These are phyloP conservation scores for Gambusia holbrooki DNA, from an alignment of 2,113 vertebrate species.

Conservation along the genomic window DNA sequence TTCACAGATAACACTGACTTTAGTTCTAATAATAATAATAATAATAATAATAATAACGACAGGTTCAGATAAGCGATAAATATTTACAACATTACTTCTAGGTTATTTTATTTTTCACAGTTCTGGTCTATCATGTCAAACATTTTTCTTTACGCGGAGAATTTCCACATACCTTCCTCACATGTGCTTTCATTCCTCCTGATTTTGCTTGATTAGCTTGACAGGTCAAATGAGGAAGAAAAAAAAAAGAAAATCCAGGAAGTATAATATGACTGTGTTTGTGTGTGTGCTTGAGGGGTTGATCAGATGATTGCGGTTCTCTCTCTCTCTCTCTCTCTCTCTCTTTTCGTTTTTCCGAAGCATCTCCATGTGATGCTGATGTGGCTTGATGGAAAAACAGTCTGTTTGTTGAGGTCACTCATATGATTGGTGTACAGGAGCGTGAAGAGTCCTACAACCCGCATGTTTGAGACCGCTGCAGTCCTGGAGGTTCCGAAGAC, in stretches of 20 bases:
- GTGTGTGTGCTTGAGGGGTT: slow-evolving; percentile 9
- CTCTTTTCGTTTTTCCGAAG: slow-evolving; percentile 12
- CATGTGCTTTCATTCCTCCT: not conserved
- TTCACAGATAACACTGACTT: not conserved
- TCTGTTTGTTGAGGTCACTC: slow-evolving; percentile 13
- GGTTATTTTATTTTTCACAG: not conserved
- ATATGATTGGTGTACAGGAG: slow-evolving; percentile 4
- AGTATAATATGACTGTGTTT: slow-evolving; percentile 25
- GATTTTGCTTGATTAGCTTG: slow-evolving; percentile 24
- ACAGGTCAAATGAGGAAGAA: slow-evolving; percentile 20
- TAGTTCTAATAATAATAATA: not conserved
- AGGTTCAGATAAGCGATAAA: not conserved
- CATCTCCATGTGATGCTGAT: slow-evolving; percentile 61
- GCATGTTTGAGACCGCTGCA: not conserved
- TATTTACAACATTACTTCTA: not conserved
- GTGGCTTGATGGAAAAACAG: slow-evolving; percentile 22
- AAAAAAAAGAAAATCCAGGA: slow-evolving; percentile 31
- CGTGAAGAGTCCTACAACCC: not conserved
- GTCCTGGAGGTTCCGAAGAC: not conserved
- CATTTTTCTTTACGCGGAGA: slow-evolving; percentile 1
- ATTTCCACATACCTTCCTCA: slow-evolving; percentile 22
- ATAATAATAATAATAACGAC: not conserved
- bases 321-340: not conserved
- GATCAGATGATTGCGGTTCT: slow-evolving; percentile 69
- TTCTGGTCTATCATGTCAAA: not conserved